phyloP scores from a whole-genome alignment of 2,797 vertebrate genomes.

The Onychomys leucogaster region DNA sequence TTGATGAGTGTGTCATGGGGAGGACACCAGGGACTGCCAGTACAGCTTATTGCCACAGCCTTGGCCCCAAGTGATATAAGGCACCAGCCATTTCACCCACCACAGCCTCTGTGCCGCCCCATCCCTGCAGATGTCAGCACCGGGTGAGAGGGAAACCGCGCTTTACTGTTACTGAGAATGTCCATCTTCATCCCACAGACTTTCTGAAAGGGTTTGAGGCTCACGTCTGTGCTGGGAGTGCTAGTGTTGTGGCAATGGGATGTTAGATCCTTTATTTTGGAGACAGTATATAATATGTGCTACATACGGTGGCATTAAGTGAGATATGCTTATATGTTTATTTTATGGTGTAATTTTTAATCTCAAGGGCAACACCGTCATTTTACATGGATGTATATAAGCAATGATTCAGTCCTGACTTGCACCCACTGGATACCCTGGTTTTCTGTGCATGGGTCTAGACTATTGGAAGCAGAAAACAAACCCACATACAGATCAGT shows the following conservation, averaged over 20 bases:
- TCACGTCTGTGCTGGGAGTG: neutral
- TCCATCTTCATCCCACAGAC: neutral
- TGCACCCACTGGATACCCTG: neutral
- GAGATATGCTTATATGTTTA: neutral
- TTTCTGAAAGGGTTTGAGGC: neutral
- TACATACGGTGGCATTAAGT: neutral
- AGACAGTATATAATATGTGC: neutral
- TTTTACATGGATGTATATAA: neutral
- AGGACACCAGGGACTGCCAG: neutral
- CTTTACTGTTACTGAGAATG: neutral
- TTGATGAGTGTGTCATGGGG: neutral
- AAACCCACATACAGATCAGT: neutral
- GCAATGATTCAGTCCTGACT: neutral
- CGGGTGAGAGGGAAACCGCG: neutral
- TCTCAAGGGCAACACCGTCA: neutral
- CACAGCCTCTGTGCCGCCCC: neutral
- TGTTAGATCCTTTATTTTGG: neutral
- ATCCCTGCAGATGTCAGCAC: neutral
- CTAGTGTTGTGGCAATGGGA: neutral
- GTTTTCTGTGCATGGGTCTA: conserved; percentile 7
- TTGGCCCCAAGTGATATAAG: neutral
- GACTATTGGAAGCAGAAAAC: neutral
- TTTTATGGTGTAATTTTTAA: conserved; percentile 39
- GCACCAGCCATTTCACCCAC: neutral
- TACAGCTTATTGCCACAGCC: neutral